Evolutionary conservation across 2,888 invertebrate species (phyloP), one percentile per base, ranked within the genome.

Genomic region (Lycia hirtaria): DNA sequence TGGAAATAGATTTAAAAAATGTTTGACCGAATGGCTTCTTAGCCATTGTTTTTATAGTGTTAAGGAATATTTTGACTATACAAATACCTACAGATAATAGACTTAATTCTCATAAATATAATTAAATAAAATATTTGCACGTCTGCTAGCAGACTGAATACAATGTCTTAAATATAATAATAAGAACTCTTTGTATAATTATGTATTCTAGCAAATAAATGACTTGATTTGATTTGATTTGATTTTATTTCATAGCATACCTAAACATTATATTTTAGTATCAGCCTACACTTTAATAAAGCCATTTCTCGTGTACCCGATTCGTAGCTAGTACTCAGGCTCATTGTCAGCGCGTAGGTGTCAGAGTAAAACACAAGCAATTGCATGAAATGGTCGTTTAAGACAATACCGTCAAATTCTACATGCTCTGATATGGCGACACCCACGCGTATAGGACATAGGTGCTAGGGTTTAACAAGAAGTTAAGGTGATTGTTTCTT

Each of bases 341-440:
- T 24, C 33, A 54, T 54, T 45, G 53, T 38, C 40, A 26, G 12
- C 15, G 35, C 15, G 56, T 56, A 20, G 56, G 56, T 33, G 50
- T 49, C 14, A n/a, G 22, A 9, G 26, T n/a, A 22, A 48, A 49
- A 50, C 50, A 45, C 30, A 10, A 12, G 20, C 30, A 44, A 14
- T 56, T 7, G 43, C 30, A 67, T 67, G 70, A 69, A 77, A 68
- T 63, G 70, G 52, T 53, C 64, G 60, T 75, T 73, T 71, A 76
- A 67, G 62, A 62, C 51, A 58, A 56, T 51, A 47, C 53, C 61
- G 64, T 67, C 64, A 64, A 72, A 72, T 62, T 54, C 54, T 56
- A 70, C 60, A 67, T 20, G 47, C 44, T 59, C 64, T 56, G 52
- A 63, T 60, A 60, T 63, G 50, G 56, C 15, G 7, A 59, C 57